Base-by-base conservation (phyloP, 2,797 vertebrate species). In the Momotus momota region DNA sequence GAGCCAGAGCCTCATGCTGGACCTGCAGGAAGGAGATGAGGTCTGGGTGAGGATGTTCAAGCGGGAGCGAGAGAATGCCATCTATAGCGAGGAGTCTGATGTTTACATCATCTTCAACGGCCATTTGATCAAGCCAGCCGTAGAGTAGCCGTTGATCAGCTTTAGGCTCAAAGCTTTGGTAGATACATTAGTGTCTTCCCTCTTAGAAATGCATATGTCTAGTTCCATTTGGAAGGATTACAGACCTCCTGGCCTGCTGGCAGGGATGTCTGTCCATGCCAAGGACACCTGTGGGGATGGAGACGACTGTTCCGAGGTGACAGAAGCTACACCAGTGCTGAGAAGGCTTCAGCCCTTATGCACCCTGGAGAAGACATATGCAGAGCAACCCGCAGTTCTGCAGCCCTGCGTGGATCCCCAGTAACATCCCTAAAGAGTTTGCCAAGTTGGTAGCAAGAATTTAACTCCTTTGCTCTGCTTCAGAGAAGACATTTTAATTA, bases 1-100 rank as follows among this genome's bases (percentile, higher is more conserved):
- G 98, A 99, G 99, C 55, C 99, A 99, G 97, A 99, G 99, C 96
- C 79, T 99, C 74, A 98, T 99, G 98, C 97, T 99, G 96, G 81
- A 97, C 6, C 98, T 99, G 86, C 96, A 74, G 31, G 94, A 96
- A 3, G 95, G 96, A 2, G 98, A 99, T 0, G 96, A 99, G 91
- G 98, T 99, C 65, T 99, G 99, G 99, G 78, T 99, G 57, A 96
- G 99, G 12, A 98, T 99, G 80, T 99, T 98, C 97, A 99, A 99
- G 94, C 91, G 98, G 7, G 98, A 99, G 91, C 27, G 98, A 21
- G 98, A 99, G 91, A 99, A 98, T 0, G 99, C 98, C 18, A 88
- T 99, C 55, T 99, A 99, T 52, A 98, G 99, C 0, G 99, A 99
- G 31, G 98, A 98, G 5, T 97, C 98, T 0, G 99, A 99, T 25